phyloP scores from a whole-genome alignment of 2,888 invertebrate species.

The Hermaeophaga mercurialis region DNA sequence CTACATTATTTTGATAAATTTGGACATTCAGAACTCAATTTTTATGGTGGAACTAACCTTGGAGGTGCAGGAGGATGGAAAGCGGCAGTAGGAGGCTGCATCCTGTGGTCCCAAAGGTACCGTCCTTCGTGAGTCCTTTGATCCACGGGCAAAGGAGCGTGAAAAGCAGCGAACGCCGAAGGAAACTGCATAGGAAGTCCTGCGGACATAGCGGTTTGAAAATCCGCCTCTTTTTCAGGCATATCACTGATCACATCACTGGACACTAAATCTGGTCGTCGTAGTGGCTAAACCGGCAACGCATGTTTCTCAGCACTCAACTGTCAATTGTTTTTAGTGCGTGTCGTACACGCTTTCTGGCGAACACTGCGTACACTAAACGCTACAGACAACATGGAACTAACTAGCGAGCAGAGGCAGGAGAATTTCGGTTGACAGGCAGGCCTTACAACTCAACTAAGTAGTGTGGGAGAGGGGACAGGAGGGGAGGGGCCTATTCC shows the following conservation, averaged over 20 bases:
- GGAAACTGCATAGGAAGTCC: constrained; percentile 57
- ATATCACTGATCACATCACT: constrained; percentile 47
- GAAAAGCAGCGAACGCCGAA: constrained; percentile 62
- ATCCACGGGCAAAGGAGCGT: constrained; percentile 65
- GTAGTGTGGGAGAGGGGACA: constrained; percentile 52
- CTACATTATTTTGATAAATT: too few relatives aligned
- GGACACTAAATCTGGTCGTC: constrained; percentile 25
- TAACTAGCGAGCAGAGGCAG: constrained; percentile 54
- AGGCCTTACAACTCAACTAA: constrained; percentile 60
- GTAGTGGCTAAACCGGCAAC: constrained; percentile 15
- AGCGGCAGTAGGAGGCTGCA: constrained; percentile 52
- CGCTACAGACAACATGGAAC: constrained; percentile 48
- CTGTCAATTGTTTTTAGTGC: constrained; percentile 19
- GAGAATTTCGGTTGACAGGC: constrained; percentile 55
- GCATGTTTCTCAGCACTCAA: constrained; percentile 18
- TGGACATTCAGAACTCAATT: too few relatives aligned
- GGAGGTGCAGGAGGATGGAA: constrained; percentile 51
- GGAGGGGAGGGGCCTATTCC: constrained; percentile 50
- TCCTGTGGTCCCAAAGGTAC: constrained; percentile 57
- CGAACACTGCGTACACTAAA: constrained; percentile 24
- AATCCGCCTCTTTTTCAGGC: constrained; percentile 57
- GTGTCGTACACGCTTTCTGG: constrained; percentile 17
- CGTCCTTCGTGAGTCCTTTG: constrained; percentile 60
- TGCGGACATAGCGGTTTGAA: constrained; percentile 56
- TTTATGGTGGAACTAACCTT: constrained; percentile 34